Percentiles rank a stretch among this genome's conserved stretches.
These are phyloP conservation scores for Balanococcus diminutus DNA, from an alignment of 2,888 invertebrate genomes.

Conservation along the genomic window DNA sequence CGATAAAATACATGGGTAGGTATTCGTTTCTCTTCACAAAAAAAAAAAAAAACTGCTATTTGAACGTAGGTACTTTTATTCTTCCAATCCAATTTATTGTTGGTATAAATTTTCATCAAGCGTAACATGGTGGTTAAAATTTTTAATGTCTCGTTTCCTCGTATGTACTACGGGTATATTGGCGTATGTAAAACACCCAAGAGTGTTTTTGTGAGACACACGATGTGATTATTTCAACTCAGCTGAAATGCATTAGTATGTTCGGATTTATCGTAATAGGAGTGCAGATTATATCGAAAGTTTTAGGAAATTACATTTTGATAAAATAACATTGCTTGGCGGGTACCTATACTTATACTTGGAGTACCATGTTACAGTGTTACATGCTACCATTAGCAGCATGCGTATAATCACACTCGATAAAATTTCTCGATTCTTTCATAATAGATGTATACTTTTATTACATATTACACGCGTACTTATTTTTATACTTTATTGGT, in stretches of 20 bases:
- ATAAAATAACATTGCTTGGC: not conserved
- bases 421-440: not conserved
- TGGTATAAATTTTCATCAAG: not conserved
- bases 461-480: not conserved
- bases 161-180: not conserved
- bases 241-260: not conserved
- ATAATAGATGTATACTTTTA: not conserved
- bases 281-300: not conserved
- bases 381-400: no score
- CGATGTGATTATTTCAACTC: not conserved
- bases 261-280: not conserved
- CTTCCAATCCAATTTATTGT: no score
- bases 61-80: no score
- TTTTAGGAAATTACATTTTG: not conserved
- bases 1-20: no score
- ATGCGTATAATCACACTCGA: not conserved
- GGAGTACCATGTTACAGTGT: not conserved
- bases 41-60: no score
- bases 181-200: not conserved
- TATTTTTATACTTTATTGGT: not conserved
- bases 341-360: not conserved
- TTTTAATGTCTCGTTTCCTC: not conserved
- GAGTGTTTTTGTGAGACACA: not conserved
- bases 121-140: not conserved
- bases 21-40: no score